Evolutionary conservation across 2,113 vertebrate genomes (phyloP), one percentile per base, ranked within the genome.

Genomic region (Catagonus wagneri): DNA sequence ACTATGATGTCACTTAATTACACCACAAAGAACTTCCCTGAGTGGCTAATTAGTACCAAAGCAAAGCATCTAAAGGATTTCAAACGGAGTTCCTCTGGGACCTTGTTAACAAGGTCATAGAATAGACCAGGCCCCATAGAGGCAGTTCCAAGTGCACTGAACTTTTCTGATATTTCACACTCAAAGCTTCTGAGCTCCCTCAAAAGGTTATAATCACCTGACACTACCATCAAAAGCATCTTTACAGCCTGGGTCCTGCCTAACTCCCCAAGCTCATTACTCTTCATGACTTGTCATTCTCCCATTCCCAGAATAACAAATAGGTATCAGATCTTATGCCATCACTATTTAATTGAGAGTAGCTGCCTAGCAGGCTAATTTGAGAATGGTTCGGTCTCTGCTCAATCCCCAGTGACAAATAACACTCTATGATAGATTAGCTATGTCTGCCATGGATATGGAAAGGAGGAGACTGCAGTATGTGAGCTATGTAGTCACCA

Each of bases 91-190:
- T 78, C 68, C 78, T 61, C 94, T 72, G 9, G 22, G 39, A 72
- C 32, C 50, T 94, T 19, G 0, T 92, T 84, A 92, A 76, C 52
- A 80, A 88, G 17, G 25, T 29, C 44, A 20, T 63, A 66, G 52
- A 63, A 16, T 29, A 66, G 25, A 61, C 16, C 58, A 61, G 14
- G 15, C 22, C 60, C 34, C 58, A 34, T 17, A 89, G 78, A 84
- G 56, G 19, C 36, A 79, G 58, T 60, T 66, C n/a, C 52, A 25
- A 14, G 52, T 60, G 17, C 16, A 25, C 56, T 69, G 63, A 93
- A 89, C 85, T 80, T 84, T 96, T 78, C 78, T 92, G 36, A 32
- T 79, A 95, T 68, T 92, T 89, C 52, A 94, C 60, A 36, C 10
- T 61, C 7, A 10, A 78, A 84, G 8, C 17, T 39, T 75, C 11